These are phyloP conservation scores for Bothrops jararaca DNA, from an alignment of 2,113 vertebrate genomes.

Conservation along the genomic window DNA sequence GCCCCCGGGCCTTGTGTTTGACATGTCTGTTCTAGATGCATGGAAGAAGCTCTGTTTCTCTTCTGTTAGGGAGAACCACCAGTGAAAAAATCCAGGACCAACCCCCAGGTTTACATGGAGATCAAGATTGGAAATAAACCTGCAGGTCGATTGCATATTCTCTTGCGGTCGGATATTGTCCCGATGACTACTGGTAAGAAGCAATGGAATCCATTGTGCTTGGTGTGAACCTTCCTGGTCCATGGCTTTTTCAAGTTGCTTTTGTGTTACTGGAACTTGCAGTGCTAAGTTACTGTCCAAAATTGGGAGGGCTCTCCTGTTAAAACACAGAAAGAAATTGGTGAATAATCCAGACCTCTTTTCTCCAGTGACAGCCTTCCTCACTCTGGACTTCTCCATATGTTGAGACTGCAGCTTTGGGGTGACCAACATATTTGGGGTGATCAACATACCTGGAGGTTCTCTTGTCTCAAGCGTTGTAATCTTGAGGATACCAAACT, in stretches of 20 bases:
- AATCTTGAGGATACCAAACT: background rate
- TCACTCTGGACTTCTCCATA: background rate
- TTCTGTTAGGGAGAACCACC: slow-evolving; percentile 80
- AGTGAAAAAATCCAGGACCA: slow-evolving; percentile 84
- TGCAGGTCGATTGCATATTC: slow-evolving; percentile 86
- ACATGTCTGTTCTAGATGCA: background rate
- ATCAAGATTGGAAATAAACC: slow-evolving; percentile 96
- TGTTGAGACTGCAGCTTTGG: background rate
- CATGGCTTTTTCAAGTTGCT: background rate
- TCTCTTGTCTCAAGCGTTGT: background rate
- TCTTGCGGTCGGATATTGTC: slow-evolving; percentile 88
- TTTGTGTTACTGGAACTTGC: background rate
- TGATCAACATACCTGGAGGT: background rate
- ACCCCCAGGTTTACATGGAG: slow-evolving; percentile 96
- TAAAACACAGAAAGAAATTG: background rate
- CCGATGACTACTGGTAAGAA: slow-evolving; percentile 91
- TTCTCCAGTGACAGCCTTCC: background rate
- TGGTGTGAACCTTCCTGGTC: background rate
- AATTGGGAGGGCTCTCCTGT: background rate
- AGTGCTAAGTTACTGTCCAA: background rate
- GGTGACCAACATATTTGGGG: background rate
- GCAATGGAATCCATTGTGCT: background rate
- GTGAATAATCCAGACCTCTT: background rate
- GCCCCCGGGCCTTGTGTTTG: too few relatives aligned
- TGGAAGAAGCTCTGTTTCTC: background rate